Base-by-base conservation (phyloP, 2,888 invertebrate genomes). In the Alloplasta piceator region DNA sequence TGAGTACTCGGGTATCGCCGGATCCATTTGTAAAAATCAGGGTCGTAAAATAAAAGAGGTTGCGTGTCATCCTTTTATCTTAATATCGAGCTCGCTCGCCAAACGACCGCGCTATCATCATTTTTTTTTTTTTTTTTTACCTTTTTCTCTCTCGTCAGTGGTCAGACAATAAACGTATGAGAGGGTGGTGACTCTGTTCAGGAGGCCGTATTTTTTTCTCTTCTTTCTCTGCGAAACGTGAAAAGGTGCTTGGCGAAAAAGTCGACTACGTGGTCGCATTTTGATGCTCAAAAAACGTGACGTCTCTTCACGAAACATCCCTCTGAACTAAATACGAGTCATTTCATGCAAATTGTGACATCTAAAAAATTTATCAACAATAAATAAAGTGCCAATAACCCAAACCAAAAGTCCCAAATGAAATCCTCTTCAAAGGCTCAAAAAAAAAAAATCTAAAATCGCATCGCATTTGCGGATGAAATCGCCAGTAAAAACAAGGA, bases 181-280 rank as follows among this genome's bases (percentile, higher is more conserved):
- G 79, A 79, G 79, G 79, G 74, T 26, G 26, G 26, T 75, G 64
- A 68, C 74, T 72, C 43, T 64, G 71, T 56, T 39, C 38, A 39
- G 63, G 41, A 46, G 80, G 68, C 72, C 26, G 3, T 26, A 26
- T 26, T 26, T 26, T 26, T 26, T 26, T 26, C 26, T 26, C 26
- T 26, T 63, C 72, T 72, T 80, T 80, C 70, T 58, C 5, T 55
- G 56, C 46, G 43, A 56, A 73, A 80, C 68, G 72, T 64, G 72
- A 50, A 80, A 77, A 72, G 67, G 70, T 74, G 41, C 56, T 79
- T 58, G 36, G 64, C 70, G n/a, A 64, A 71, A 74, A 74, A 46
- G 73, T 78, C 67, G 50, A 58, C 68, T 74, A 79, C 74, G 74
- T 74, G 78, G 39, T 61, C 72, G 46, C 68, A 56, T 68, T 52